A percentile compares a stretch with the other conserved stretches of the same genome.
These are phyloP conservation scores for Epistrophella euchroma DNA, from an alignment of 2,888 invertebrate species.

Conservation along the genomic window DNA sequence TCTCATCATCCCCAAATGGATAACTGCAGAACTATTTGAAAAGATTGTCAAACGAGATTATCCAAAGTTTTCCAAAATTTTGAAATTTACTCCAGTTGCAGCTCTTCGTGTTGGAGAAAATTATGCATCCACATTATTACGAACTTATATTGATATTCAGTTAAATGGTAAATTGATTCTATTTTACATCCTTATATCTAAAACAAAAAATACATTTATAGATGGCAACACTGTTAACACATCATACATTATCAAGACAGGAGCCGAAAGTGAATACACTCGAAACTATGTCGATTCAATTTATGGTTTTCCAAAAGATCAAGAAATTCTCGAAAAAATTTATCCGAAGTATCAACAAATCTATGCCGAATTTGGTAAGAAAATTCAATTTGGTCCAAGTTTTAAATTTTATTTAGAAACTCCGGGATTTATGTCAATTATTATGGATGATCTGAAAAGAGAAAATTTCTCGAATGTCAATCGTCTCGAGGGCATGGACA, in stretches of 20 bases:
- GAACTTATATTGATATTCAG: conserved; percentile 76
- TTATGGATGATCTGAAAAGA: conserved; percentile 79
- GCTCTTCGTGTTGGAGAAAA: conserved; percentile 79
- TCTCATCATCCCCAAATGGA: conserved; percentile 24
- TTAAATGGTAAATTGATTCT: conserved; percentile 75
- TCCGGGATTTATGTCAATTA: background rate
- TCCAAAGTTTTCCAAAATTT: conserved; percentile 73
- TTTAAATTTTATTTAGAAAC: conserved; percentile 9
- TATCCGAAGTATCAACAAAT: conserved; percentile 80
- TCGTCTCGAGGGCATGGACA: conserved; percentile 68
- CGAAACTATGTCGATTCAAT: conserved; percentile 5
- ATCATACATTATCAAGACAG: conserved; percentile 79
- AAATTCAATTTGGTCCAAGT: conserved; percentile 61
- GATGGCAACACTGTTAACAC: conserved; percentile 76
- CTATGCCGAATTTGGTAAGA: conserved; percentile 70
- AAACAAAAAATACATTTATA: conserved; percentile 69
- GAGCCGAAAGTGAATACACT: conserved; percentile 32
- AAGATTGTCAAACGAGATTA: conserved; percentile 77
- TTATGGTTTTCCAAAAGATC: conserved; percentile 17
- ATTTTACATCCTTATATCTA: too few species aligned
- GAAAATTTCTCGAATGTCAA: conserved; percentile 66
- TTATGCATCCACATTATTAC: conserved; percentile 78
- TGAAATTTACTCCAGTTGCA: conserved; percentile 73
- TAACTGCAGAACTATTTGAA: conserved; percentile 71
- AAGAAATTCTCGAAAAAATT: conserved; percentile 74